phyloP scores from a whole-genome alignment of 2,113 vertebrate genomes.

The Ornithorhynchus anatinus region DNA sequence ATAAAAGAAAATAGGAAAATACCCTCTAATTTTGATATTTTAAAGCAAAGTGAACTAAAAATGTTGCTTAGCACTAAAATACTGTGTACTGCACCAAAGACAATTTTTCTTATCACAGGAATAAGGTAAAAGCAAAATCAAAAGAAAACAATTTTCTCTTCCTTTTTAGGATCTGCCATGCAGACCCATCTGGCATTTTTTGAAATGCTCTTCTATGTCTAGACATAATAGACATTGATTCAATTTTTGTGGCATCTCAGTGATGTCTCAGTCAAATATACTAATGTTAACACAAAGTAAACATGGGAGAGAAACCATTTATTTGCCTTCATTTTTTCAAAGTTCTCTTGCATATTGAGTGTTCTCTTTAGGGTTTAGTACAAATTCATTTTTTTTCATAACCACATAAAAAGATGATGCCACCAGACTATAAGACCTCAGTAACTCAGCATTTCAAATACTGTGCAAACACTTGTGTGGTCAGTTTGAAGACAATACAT shows the following conservation, averaged over 20 bases:
- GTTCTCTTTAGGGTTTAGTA: not conserved
- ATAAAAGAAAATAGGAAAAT: not conserved
- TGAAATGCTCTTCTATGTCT: not conserved
- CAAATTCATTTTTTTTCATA: not conserved
- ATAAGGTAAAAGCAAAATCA: not conserved
- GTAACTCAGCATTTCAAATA: not conserved
- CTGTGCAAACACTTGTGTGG: not conserved
- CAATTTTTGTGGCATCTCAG: not conserved
- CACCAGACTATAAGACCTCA: not conserved
- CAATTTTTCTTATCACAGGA: not conserved
- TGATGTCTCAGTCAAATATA: not conserved
- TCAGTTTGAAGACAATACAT: not conserved
- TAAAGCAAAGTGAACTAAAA: not conserved
- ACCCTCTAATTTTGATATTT: not conserved
- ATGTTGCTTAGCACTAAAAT: not conserved
- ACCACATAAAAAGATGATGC: not conserved
- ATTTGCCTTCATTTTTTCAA: not conserved
- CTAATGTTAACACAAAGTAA: not conserved
- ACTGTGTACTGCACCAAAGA: not conserved
- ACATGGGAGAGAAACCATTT: not conserved
- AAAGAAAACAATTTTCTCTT: not conserved
- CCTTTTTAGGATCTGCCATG: not conserved
- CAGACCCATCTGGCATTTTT: not conserved
- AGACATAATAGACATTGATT: not conserved
- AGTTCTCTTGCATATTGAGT: fast-evolving